Evolutionary conservation across 2,888 invertebrate genomes (phyloP).

Genomic region (Tenthredo mesomela): DNA sequence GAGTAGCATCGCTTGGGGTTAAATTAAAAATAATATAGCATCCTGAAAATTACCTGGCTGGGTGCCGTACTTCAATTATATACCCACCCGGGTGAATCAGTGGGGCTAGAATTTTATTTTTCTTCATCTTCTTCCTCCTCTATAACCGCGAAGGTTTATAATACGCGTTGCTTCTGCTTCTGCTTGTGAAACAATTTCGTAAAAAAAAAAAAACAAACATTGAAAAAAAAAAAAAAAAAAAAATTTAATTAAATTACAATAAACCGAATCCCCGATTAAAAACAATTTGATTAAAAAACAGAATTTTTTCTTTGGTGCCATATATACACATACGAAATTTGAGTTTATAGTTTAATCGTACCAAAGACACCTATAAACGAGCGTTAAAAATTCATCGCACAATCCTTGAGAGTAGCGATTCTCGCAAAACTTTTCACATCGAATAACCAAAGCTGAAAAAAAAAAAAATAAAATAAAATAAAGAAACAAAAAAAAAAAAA

Average conservation of each 20-base stretch:
- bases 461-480: neutral
- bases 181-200: neutral
- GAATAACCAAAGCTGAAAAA: neutral
- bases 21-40: slow-evolving; percentile 46
- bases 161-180: neutral
- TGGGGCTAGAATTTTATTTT: slow-evolving; percentile 25
- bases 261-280: neutral
- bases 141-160: neutral
- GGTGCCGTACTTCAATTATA: slow-evolving; percentile 21
- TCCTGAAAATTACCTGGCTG: slow-evolving; percentile 30
- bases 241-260: too few relatives aligned
- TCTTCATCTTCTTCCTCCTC: neutral
- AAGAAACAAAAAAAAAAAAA: too few relatives aligned
- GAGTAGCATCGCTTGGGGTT: slow-evolving; percentile 36
- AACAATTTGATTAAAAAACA: neutral
- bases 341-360: neutral
- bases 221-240: too few relatives aligned
- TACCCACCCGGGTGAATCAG: slow-evolving; percentile 20
- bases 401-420: neutral
- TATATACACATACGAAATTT: neutral
- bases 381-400: neutral
- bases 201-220: too few relatives aligned
- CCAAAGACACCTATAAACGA: neutral
- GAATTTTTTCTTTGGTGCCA: neutral
- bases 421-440: neutral